phyloP scores from a whole-genome alignment of 1,140 invertebrate species.

The Diabrotica virgifera region DNA sequence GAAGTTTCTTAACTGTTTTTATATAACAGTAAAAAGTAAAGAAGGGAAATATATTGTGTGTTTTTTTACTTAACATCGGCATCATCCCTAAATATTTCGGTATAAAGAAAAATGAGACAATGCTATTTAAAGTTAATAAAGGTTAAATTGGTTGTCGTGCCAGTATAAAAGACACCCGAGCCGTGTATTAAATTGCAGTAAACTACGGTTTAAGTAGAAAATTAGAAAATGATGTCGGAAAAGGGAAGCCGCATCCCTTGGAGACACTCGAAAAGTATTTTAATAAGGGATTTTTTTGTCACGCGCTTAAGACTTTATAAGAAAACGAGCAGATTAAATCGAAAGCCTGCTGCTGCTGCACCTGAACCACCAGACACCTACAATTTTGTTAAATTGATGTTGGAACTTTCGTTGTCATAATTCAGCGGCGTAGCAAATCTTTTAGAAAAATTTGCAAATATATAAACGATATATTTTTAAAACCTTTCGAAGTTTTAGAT shows the following conservation, averaged over 20 bases:
- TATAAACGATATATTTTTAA: too few relatives aligned
- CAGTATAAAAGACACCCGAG: conserved; percentile 7
- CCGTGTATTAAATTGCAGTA: conserved; percentile 27
- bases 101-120: neutral
- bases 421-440: neutral
- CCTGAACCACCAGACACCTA: conserved; percentile 31
- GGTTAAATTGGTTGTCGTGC: conserved; percentile 13
- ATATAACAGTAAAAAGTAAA: too few relatives aligned
- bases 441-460: too few relatives aligned
- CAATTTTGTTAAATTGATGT: conserved; percentile 33
- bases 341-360: conserved; percentile 20
- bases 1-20: too few relatives aligned
- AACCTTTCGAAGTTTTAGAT: too few relatives aligned
- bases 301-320: conserved; percentile 30
- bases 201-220: conserved; percentile 30
- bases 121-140: conserved; percentile 13
- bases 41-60: too few relatives aligned
- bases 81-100: neutral
- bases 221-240: conserved; percentile 29
- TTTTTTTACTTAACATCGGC: too few relatives aligned
- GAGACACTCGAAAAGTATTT: conserved; percentile 35
- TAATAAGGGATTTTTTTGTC: conserved; percentile 39
- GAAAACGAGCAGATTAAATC: conserved; percentile 31
- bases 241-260: conserved; percentile 16
- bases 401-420: conserved; percentile 10